Evolutionary conservation across 2,797 vertebrate genomes (phyloP).

Genomic region (Ctenopoma kingsleyae): DNA sequence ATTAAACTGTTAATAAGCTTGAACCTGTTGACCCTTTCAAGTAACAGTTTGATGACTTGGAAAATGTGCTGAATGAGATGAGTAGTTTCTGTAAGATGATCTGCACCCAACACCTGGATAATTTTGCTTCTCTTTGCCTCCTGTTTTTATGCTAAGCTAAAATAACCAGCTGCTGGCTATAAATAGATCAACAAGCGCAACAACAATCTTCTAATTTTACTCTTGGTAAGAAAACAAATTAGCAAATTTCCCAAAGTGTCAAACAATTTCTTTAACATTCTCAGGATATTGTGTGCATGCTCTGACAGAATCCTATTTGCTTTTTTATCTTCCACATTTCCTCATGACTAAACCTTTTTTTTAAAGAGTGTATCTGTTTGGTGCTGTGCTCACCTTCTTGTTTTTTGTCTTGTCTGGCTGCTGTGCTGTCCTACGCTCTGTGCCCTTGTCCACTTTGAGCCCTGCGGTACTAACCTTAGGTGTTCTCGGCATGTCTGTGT

Average conservation of each 20-base stretch:
- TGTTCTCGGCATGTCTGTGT: slow-evolving; percentile 94
- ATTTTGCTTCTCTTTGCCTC: not conserved
- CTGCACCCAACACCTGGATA: no score
- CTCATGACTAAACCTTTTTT: slow-evolving; percentile 14
- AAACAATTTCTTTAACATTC: not conserved
- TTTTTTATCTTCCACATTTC: slow-evolving; percentile 17
- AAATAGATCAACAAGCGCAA: no score
- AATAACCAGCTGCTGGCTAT: not conserved
- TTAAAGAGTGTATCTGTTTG: slow-evolving; percentile 41
- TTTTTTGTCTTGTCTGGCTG: slow-evolving; percentile 83
- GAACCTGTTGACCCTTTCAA: slow-evolving; percentile 6
- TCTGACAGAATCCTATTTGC: slow-evolving; percentile 17
- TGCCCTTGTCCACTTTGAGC: slow-evolving; percentile 75
- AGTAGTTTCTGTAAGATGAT: not conserved
- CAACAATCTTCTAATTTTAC: not conserved
- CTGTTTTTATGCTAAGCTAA: slow-evolving; percentile 11
- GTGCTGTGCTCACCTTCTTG: slow-evolving; percentile 80
- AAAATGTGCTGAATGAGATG: not conserved
- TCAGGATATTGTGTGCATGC: not conserved
- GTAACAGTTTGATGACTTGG: not conserved
- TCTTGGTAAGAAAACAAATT: no score
- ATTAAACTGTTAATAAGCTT: not conserved
- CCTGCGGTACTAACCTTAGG: slow-evolving; percentile 89
- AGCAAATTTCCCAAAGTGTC: not conserved
- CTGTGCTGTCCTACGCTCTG: slow-evolving; percentile 78